Evolutionary conservation across 2,888 invertebrate genomes (phyloP).

Genomic region (Calephelis perditalis): DNA sequence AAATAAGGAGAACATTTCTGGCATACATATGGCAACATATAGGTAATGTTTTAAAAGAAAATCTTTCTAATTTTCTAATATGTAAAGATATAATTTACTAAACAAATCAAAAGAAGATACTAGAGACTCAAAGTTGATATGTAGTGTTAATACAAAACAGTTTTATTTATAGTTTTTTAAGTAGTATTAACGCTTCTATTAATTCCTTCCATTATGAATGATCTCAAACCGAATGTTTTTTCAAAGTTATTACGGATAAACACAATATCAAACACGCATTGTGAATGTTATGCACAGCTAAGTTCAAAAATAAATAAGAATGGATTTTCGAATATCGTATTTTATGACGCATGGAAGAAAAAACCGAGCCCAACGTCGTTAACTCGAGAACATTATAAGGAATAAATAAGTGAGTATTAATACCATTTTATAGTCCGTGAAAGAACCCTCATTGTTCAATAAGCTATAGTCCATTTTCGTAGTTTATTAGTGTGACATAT

Average conservation of each 20-base stretch:
- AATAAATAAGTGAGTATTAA: conserved; percentile 73
- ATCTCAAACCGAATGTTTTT: not conserved
- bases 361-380: conserved; percentile 67
- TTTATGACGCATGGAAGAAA: conserved; percentile 68
- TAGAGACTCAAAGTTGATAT: too few relatives aligned
- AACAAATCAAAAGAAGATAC: too few relatives aligned
- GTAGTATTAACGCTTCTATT: conserved; percentile 24
- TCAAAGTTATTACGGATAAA: conserved; percentile 29
- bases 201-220: not conserved
- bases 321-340: conserved; percentile 59
- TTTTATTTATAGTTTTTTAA: too few relatives aligned
- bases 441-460: conserved; percentile 67
- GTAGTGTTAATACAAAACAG: too few relatives aligned
- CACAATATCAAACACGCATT: conserved; percentile 39
- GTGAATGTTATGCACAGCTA: conserved; percentile 49
- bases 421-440: conserved; percentile 72
- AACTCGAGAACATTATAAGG: conserved; percentile 73
- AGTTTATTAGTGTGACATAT: conserved; percentile 37
- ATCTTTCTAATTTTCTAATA: too few relatives aligned
- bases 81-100: too few relatives aligned
- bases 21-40: too few relatives aligned
- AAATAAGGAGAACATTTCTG: too few relatives aligned
- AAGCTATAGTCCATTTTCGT: conserved; percentile 40
- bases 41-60: too few relatives aligned
- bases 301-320: conserved; percentile 52